A percentile compares a stretch with the other conserved stretches of the same genome.
These are phyloP conservation scores for Asobara japonica DNA, from an alignment of 1,140 invertebrate genomes.

Conservation along the genomic window DNA sequence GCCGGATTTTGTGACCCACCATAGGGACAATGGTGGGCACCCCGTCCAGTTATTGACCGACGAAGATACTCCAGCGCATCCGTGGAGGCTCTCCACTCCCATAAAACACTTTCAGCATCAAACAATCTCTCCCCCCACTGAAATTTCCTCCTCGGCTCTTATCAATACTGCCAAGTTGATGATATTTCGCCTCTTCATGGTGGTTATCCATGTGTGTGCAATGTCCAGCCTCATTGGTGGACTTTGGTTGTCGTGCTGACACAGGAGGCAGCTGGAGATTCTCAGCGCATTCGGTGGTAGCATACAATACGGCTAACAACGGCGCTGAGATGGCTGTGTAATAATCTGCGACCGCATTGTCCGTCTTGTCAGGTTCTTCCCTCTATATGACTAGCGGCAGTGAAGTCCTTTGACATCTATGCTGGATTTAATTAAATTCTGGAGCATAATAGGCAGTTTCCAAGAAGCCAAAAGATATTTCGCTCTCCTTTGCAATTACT, in stretches of 20 bases:
- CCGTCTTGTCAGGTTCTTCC: conserved; percentile 35
- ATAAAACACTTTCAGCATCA: neutral
- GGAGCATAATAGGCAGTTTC: conserved; percentile 29
- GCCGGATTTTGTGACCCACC: neutral
- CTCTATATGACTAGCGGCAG: neutral
- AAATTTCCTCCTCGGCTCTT: neutral
- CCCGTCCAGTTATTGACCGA: conserved; percentile 65
- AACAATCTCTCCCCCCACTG: neutral
- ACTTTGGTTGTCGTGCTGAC: conserved; percentile 9
- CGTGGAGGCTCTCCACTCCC: conserved; percentile 30
- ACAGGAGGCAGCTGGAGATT: neutral
- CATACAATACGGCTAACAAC: conserved; percentile 11
- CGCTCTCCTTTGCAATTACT: neutral
- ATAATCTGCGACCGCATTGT: conserved; percentile 42
- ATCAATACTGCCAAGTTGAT: neutral
- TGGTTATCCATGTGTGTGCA: neutral
- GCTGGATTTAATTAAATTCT: conserved; percentile 41
- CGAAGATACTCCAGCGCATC: conserved; percentile 29
- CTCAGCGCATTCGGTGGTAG: neutral
- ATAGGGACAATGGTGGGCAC: conserved; percentile 26
- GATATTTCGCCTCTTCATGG: neutral
- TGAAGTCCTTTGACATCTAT: conserved; percentile 39
- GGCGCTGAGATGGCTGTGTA: conserved; percentile 34
- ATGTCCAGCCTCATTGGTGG: neutral
- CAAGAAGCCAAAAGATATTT: conserved; percentile 15